Conservation (phyloP, 2,888 invertebrate genomes). For the Anoncus sp. region DNA sequence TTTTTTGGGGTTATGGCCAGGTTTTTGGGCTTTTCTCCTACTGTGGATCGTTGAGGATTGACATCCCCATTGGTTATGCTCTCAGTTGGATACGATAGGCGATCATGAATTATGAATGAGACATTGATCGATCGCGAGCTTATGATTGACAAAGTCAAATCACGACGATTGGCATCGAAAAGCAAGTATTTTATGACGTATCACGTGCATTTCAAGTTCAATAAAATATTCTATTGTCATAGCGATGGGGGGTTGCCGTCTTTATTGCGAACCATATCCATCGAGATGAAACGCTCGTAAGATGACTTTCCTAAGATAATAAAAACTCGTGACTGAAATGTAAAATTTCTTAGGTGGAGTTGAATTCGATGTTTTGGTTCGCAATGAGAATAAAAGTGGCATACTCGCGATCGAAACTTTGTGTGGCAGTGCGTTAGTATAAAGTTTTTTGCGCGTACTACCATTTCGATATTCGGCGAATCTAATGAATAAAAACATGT, state of each 20-base stretch:
- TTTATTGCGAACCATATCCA: constrained; percentile 37
- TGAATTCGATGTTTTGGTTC: constrained; percentile 31
- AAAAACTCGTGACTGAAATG: constrained; percentile 28
- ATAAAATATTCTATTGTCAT: constrained; percentile 21
- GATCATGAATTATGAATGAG: constrained; percentile 45
- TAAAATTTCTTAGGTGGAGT: constrained; percentile 1
- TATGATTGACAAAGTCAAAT: constrained; percentile 33
- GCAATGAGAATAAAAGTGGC: constrained; percentile 35
- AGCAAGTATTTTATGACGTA: constrained; percentile 22
- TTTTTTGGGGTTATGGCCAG: no score
- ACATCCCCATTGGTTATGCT: constrained; percentile 26
- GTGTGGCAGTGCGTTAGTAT: not conserved
- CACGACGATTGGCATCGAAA: constrained; percentile 8
- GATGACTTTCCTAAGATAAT: constrained; percentile 38
- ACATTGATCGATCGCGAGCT: constrained; percentile 29
- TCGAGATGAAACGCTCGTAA: constrained; percentile 15
- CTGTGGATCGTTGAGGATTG: constrained; percentile 21
- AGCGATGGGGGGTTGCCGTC: constrained; percentile 4
- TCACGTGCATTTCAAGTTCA: constrained; percentile 3
- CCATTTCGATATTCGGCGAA: not conserved
- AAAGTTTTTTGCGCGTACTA: constrained; percentile 25
- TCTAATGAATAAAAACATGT: constrained; percentile 4
- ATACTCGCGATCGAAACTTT: constrained; percentile 24
- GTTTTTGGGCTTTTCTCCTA: no score
- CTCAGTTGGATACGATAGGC: constrained; percentile 4